Evolutionary conservation across 1,140 invertebrate species (phyloP), one percentile per base, ranked within the genome.

Genomic region (Aphelenchoides fujianensis): DNA sequence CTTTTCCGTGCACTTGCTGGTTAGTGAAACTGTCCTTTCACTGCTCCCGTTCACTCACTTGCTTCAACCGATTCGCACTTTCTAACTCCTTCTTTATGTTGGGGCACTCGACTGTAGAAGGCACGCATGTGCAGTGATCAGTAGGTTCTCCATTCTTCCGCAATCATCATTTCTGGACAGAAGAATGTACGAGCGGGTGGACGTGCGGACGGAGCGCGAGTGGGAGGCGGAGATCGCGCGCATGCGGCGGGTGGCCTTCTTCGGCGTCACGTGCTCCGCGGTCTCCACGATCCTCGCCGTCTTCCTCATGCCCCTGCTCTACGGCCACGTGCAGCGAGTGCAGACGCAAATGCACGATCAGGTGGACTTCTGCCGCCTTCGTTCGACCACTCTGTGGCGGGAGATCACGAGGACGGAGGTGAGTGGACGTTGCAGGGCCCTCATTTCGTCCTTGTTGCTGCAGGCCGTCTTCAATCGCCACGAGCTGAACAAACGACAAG

Each of bases 401-500:
- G 55, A 59, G 34, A 19, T 59, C 5, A 19, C 55, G 5, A 59
- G 55, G 19, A 59, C 55, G 7, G 5, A 59, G 55, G 55, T 23
- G 34, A 59, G 12, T 48, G 12, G 23, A 48, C 41, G 12, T 48
- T 23, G 41, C 41, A 12, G 23, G 23, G 12, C 41, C 12, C 23
- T 5, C 34, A 7, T 7, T 59, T 59, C 55, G 19, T 12, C 23
- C 23, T 12, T 48, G 19, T 30, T 59, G 55, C 34, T 59, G 7
- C 19, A 59, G 55, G 19, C 55, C 5, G 55, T 59, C 7, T 59
- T 59, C 23, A 59, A 59, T 19, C 5, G 55, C 7, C 55, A 59
- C 19, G 55, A 59, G 34, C 34, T 59, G 55, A 59, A 59, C 19
- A 59, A 59, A 59, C 55, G 55, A 59, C 55, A 59, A 59, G 55